Percentiles rank a stretch among this genome's conserved stretches.
These are phyloP conservation scores for Caerostris darwini DNA, from an alignment of 1,140 invertebrate species.

Conservation along the genomic window DNA sequence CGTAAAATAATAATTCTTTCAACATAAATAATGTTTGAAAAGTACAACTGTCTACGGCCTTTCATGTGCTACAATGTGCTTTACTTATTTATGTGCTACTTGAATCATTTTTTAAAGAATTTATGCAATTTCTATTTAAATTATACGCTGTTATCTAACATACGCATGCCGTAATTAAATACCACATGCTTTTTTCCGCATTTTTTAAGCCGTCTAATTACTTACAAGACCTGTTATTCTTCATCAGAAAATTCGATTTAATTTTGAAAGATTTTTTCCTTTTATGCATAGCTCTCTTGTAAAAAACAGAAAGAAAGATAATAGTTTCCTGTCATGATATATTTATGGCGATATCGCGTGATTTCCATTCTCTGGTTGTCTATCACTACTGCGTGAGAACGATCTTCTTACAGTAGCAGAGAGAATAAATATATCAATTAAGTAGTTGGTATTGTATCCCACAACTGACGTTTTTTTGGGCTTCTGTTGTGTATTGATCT, in stretches of 20 bases:
- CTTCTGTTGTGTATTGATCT: neutral
- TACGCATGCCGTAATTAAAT: too few relatives aligned
- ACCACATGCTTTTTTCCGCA: too few relatives aligned
- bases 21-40: too few relatives aligned
- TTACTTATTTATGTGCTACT: too few relatives aligned
- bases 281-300: neutral
- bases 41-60: too few relatives aligned
- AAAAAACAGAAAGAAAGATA: neutral
- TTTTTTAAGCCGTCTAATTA: neutral
- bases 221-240: neutral
- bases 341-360: neutral
- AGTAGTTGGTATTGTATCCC: neutral
- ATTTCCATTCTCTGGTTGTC: neutral
- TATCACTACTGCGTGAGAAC: neutral
- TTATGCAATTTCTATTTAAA: too few relatives aligned
- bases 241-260: neutral
- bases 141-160: too few relatives aligned
- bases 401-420: neutral
- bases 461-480: neutral
- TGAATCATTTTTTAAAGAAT: too few relatives aligned
- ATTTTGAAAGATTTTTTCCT: neutral
- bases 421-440: neutral
- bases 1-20: too few relatives aligned
- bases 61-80: too few relatives aligned
- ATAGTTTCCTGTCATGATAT: neutral